Evolutionary conservation across 1,140 invertebrate species (phyloP).

Genomic region (Drosophila pallidifrons): DNA sequence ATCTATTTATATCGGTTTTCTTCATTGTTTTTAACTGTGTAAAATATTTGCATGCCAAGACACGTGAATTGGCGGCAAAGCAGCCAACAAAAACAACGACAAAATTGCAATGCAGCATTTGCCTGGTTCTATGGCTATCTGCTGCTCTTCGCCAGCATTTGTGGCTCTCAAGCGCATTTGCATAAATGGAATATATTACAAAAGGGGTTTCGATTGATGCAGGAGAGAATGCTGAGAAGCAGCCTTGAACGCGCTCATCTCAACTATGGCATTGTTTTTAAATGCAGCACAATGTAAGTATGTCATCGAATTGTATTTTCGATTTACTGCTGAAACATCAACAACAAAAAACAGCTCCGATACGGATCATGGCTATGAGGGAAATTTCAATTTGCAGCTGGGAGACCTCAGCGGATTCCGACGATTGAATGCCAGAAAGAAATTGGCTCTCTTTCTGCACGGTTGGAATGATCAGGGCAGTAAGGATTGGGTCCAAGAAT

Average conservation of each 20-base stretch:
- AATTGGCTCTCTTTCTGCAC: conserved; percentile 77
- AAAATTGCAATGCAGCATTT: neutral
- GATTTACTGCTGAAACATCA: neutral
- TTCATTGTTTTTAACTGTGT: neutral
- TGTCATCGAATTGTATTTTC: neutral
- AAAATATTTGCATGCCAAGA: conserved; percentile 34
- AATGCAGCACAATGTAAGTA: conserved; percentile 78
- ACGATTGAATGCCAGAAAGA: conserved; percentile 63
- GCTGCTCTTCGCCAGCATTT: conserved; percentile 36
- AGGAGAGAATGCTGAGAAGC: conserved; percentile 73
- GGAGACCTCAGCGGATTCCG: conserved; percentile 75
- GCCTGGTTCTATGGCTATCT: conserved; percentile 15
- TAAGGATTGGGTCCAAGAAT: conserved; percentile 79
- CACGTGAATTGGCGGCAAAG: conserved; percentile 33
- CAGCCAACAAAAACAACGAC: conserved; percentile 9
- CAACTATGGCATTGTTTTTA: conserved; percentile 78
- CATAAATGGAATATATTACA: conserved; percentile 69
- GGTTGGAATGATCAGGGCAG: conserved; percentile 83
- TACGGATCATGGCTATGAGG: conserved; percentile 62
- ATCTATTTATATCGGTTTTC: neutral
- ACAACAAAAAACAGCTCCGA: conserved; percentile 59
- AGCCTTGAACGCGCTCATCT: conserved; percentile 76
- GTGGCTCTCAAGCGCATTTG: conserved; percentile 14
- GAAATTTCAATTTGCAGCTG: conserved; percentile 71
- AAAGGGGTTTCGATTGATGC: conserved; percentile 68